A percentile compares a stretch with the other conserved stretches of the same genome.
These are phyloP conservation scores for Tetraneura akinire DNA, from an alignment of 1,140 invertebrate species.

Conservation along the genomic window DNA sequence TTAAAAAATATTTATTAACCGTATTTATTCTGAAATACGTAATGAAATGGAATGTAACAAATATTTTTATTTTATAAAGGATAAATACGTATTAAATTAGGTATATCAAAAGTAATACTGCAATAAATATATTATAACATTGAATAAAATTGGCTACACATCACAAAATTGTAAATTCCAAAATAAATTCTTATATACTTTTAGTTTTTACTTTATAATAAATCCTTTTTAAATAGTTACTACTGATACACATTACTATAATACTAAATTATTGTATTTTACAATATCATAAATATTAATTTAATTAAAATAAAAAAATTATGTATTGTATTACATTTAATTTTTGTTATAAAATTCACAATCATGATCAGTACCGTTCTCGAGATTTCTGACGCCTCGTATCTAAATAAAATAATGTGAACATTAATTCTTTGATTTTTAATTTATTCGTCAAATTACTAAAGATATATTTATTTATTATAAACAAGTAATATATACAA, in stretches of 20 bases:
- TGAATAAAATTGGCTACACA: background rate
- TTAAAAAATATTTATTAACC: background rate
- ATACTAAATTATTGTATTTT: background rate
- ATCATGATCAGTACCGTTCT: too few species aligned
- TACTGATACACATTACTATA: background rate
- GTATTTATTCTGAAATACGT: too few species aligned
- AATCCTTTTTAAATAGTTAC: background rate
- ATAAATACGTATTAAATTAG: background rate
- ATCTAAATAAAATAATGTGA: too few species aligned
- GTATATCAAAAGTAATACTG: background rate
- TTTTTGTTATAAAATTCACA: too few species aligned
- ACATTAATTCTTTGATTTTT: too few species aligned
- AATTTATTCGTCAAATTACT: too few species aligned
- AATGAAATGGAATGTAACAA: conserved; percentile 19
- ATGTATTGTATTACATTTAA: too few species aligned
- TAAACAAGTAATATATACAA: too few species aligned
- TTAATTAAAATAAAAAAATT: too few species aligned
- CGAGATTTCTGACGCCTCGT: too few species aligned
- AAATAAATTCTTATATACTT: conserved; percentile 10
- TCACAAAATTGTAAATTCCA: conserved; percentile 10
- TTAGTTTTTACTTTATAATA: background rate
- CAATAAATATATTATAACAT: background rate
- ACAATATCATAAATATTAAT: too few species aligned
- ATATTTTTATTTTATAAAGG: background rate
- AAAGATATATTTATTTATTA: too few species aligned